phyloP scores from a whole-genome alignment of 1,140 invertebrate species.

The Aethina tumida region DNA sequence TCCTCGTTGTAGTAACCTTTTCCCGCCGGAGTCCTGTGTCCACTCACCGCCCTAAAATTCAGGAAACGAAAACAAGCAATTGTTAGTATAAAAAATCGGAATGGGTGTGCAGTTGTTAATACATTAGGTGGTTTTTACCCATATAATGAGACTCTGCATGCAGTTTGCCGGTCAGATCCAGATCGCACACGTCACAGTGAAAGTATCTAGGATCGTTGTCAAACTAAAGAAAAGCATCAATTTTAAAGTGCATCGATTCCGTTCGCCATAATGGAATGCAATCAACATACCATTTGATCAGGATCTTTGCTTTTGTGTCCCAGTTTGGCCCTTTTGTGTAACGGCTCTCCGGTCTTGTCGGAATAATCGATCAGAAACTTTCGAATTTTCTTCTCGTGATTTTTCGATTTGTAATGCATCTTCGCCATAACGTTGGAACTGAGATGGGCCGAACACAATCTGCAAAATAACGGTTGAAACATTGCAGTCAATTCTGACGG shows the following conservation, averaged over 20 bases:
- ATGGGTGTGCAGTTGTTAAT: constrained; percentile 7
- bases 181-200: constrained; percentile 38
- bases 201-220: constrained; percentile 29
- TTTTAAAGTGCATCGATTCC: neutral
- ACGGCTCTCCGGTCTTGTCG: constrained; percentile 27
- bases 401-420: constrained; percentile 39
- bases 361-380: constrained; percentile 34
- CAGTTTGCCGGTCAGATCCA: constrained; percentile 35
- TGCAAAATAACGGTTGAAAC: constrained; percentile 36
- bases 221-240: constrained; percentile 12
- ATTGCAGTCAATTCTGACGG: constrained; percentile 36
- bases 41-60: constrained; percentile 24
- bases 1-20: constrained; percentile 32
- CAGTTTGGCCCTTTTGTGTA: constrained; percentile 24
- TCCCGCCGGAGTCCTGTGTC: constrained; percentile 30
- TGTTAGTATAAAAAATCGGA: constrained; percentile 1
- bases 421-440: constrained; percentile 36
- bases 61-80: constrained; percentile 2
- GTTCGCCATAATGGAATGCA: neutral
- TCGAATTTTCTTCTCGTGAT: constrained; percentile 38
- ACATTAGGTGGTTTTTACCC: constrained; percentile 38
- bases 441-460: constrained; percentile 35
- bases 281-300: neutral
- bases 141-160: constrained; percentile 40
- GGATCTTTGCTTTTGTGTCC: constrained; percentile 9